Evolutionary conservation across 2,113 vertebrate species (phyloP).

Genomic region (Muntiacus muntjak): DNA sequence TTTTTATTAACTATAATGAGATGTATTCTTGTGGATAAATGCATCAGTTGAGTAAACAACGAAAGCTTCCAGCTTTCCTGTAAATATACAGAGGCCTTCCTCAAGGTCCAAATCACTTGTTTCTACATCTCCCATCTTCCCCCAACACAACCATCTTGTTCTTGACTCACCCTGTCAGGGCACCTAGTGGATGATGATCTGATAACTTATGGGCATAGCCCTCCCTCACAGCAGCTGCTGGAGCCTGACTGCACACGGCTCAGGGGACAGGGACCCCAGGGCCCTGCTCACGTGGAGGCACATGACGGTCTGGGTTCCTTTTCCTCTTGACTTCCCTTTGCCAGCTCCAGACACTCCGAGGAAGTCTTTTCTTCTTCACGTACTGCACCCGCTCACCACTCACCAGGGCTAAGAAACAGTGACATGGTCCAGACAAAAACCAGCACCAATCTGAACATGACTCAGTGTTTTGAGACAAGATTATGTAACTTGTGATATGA

Average conservation of each 20-base stretch:
- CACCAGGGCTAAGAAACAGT: not conserved
- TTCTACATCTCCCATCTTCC: not conserved
- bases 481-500: not conserved
- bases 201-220: not conserved
- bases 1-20: not conserved
- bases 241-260: not conserved
- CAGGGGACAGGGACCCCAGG: not conserved
- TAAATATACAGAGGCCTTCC: not conserved
- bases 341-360: not conserved
- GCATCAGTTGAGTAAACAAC: not conserved
- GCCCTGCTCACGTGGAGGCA: not conserved
- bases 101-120: not conserved
- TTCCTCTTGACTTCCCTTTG: not conserved
- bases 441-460: not conserved
- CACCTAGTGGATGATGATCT: no score
- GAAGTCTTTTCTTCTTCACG: not conserved
- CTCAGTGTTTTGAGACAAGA: not conserved
- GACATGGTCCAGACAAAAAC: not conserved
- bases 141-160: not conserved
- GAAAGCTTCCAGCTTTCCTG: not conserved
- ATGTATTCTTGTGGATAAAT: not conserved
- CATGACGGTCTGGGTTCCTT: not conserved
- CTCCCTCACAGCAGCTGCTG: not conserved
- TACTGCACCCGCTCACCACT: accelerated
- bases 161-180: not conserved